Percentiles rank a stretch among this genome's conserved stretches.
Conservation (phyloP, 2,888 invertebrate genomes). For the Drosophila yooni region DNA sequence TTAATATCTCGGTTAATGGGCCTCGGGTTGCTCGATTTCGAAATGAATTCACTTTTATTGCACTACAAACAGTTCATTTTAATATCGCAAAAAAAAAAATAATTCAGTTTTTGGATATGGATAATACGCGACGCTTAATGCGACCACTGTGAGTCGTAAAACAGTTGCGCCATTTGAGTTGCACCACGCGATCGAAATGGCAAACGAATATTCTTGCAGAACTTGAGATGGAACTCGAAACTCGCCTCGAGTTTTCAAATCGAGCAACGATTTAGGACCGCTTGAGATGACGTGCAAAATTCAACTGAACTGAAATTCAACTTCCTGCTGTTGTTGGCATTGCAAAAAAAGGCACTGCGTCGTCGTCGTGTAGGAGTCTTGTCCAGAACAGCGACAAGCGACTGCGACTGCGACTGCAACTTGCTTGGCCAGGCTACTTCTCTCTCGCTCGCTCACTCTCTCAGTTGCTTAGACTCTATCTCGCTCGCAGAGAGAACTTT, state of each 20-base stretch:
- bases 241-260: constrained; percentile 34
- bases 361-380: constrained; percentile 43
- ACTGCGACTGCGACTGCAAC: constrained; percentile 55
- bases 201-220: constrained; percentile 7
- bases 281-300: constrained; percentile 81
- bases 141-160: constrained; percentile 20
- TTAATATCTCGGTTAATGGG: constrained; percentile 3
- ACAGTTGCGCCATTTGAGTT: constrained; percentile 33
- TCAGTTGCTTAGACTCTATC: not conserved
- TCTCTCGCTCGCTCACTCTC: constrained; percentile 3
- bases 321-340: constrained; percentile 72
- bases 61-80: constrained; percentile 67
- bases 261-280: constrained; percentile 61
- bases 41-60: constrained; percentile 10
- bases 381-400: constrained; percentile 52
- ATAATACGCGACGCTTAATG: constrained; percentile 6
- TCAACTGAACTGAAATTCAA: constrained; percentile 79
- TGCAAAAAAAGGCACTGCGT: constrained; percentile 47
- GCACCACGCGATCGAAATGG: constrained; percentile 32
- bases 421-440: constrained; percentile 59
- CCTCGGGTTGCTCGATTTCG: constrained; percentile 26
- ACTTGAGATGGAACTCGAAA: constrained; percentile 37
- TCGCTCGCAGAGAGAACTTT: constrained; percentile 24
- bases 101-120: constrained; percentile 9
- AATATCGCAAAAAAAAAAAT: constrained; percentile 14